phyloP scores from a whole-genome alignment of 1,140 invertebrate genomes.

The Polypedilum pembai region DNA sequence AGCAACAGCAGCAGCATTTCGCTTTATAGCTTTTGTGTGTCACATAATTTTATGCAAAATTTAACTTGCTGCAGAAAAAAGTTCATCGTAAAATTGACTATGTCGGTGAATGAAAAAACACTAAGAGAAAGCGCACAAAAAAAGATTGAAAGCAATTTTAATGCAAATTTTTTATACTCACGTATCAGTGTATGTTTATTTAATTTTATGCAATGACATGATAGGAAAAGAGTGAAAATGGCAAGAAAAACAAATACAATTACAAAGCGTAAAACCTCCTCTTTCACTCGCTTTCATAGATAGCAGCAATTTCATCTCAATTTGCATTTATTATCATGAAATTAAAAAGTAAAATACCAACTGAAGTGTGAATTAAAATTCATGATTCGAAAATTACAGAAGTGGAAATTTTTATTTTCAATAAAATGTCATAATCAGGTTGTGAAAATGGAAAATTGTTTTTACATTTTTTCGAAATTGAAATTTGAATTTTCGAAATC shows the following conservation, averaged over 20 bases:
- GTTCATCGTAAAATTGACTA: not conserved
- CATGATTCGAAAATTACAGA: too few species aligned
- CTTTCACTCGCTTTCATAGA: not conserved
- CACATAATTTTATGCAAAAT: constrained; percentile 25
- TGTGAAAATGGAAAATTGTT: too few species aligned
- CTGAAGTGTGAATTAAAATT: too few species aligned
- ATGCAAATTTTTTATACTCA: constrained; percentile 7
- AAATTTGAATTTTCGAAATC: too few species aligned
- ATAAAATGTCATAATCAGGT: too few species aligned
- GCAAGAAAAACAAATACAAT: constrained; percentile 16
- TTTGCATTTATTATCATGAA: constrained; percentile 26
- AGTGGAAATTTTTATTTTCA: too few species aligned
- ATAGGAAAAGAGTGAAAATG: not conserved
- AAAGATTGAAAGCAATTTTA: not conserved
- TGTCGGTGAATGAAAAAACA: not conserved
- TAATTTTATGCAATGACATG: constrained; percentile 23
- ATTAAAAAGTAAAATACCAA: not conserved
- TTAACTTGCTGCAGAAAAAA: constrained; percentile 8
- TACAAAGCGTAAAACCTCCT: not conserved
- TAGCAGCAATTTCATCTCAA: constrained; percentile 16
- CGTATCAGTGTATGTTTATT: not conserved
- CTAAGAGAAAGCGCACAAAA: not conserved
- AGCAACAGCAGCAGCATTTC: too few species aligned
- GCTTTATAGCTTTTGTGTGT: not conserved
- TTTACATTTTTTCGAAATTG: too few species aligned